These are phyloP conservation scores for Amphimallon solstitiale DNA, from an alignment of 2,888 invertebrate genomes.

Conservation along the genomic window DNA sequence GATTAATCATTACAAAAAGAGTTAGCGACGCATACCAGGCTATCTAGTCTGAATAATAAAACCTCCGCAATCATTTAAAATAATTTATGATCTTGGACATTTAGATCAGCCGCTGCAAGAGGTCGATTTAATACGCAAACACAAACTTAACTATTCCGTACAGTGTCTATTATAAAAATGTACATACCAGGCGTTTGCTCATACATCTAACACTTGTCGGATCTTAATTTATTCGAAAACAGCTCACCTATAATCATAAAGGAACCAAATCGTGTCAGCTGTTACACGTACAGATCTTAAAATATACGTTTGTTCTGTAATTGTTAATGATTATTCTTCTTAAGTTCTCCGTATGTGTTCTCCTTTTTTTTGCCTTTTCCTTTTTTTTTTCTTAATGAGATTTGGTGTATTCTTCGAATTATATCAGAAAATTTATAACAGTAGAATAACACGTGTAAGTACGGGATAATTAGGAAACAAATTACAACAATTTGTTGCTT, in stretches of 20 bases:
- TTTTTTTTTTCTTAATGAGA: constrained; percentile 14
- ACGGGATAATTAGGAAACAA: constrained; percentile 9
- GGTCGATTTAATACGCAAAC: background rate
- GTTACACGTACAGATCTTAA: constrained; percentile 6
- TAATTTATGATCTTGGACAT: too few species aligned
- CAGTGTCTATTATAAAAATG: constrained; percentile 9
- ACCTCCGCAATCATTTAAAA: too few species aligned
- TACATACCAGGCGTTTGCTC: background rate
- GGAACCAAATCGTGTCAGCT: constrained; percentile 21
- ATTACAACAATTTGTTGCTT: background rate
- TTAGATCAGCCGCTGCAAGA: too few species aligned
- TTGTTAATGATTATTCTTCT: constrained; percentile 4
- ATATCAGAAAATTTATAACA: constrained; percentile 2
- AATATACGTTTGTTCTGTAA: constrained; percentile 2
- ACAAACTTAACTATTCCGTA: too few species aligned
- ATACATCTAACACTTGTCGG: constrained; percentile 13
- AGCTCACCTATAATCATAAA: constrained; percentile 7
- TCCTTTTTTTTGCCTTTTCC: too few species aligned
- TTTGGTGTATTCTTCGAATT: constrained; percentile 13
- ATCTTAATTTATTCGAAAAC: constrained; percentile 13
- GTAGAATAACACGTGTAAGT: constrained; percentile 13
- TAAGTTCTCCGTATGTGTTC: background rate
- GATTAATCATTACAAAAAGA: background rate
- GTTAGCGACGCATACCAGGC: too few species aligned
- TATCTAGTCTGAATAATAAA: too few species aligned